These are phyloP conservation scores for Pollenia labialis DNA, from an alignment of 2,888 invertebrate species.

Conservation along the genomic window DNA sequence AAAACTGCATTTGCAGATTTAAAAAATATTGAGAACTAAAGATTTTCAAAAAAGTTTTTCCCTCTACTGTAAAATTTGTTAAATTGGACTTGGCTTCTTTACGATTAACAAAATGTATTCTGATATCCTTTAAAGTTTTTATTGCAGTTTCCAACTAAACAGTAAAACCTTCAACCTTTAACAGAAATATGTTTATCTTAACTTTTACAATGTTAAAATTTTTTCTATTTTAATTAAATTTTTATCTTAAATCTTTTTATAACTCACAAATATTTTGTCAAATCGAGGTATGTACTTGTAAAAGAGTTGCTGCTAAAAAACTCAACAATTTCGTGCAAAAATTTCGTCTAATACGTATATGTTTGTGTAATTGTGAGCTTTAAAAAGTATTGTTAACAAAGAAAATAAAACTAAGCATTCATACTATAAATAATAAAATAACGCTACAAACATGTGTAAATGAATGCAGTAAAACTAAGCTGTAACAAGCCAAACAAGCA, in stretches of 20 bases:
- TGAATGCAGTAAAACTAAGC: slow-evolving; percentile 57
- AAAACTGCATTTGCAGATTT: too few relatives aligned
- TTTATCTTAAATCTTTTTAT: slow-evolving; percentile 30
- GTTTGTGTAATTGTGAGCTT: neutral
- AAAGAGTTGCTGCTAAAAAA: neutral
- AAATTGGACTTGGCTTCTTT: too few relatives aligned
- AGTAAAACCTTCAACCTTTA: neutral
- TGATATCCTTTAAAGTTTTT: too few relatives aligned
- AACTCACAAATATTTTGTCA: slow-evolving; percentile 17
- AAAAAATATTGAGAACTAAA: too few relatives aligned
- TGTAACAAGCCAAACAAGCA: slow-evolving; percentile 64
- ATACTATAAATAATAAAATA: slow-evolving; percentile 26
- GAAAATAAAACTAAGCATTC: neutral
- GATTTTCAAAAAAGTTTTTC: too few relatives aligned
- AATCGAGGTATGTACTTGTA: neutral
- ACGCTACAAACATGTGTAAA: neutral
- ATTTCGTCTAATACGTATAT: too few relatives aligned
- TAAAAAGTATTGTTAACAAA: neutral
- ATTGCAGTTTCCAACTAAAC: too few relatives aligned
- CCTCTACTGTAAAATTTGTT: too few relatives aligned
- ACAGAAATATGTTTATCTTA: too few relatives aligned
- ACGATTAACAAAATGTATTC: too few relatives aligned
- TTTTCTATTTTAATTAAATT: slow-evolving; percentile 28
- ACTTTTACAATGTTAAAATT: neutral
- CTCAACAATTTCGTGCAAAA: too few relatives aligned